phyloP scores from a whole-genome alignment of 2,113 vertebrate species.

The Phainopepla nitens region DNA sequence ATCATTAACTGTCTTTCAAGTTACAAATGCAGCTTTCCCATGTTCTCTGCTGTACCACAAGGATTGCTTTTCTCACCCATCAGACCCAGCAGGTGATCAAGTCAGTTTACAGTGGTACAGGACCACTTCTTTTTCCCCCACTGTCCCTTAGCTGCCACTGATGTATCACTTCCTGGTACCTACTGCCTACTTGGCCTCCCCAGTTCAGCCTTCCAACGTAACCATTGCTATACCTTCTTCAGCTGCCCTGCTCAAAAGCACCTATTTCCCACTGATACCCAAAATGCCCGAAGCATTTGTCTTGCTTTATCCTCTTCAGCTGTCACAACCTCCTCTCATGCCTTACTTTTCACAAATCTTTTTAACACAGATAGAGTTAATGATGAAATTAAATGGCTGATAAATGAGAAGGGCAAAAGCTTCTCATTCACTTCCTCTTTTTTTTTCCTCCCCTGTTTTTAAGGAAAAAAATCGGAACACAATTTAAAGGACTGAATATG shows the following conservation, averaged over 20 bases:
- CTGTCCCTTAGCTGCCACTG: not conserved
- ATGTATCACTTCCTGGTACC: not conserved
- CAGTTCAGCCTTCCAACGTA: not conserved
- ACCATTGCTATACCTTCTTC: not conserved
- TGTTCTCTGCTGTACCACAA: not conserved
- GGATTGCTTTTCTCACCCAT: not conserved
- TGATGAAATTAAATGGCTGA: not conserved
- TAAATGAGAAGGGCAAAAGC: not conserved
- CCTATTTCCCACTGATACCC: not conserved
- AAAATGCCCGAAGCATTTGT: not conserved
- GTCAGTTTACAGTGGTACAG: not conserved
- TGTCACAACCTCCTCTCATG: not conserved
- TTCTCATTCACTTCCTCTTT: not conserved
- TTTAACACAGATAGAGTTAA: not conserved
- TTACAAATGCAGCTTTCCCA: not conserved
- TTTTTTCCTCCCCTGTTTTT: rapidly evolving
- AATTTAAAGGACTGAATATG: not conserved
- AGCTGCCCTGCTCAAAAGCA: not conserved
- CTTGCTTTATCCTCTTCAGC: not conserved
- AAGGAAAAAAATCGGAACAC: not conserved
- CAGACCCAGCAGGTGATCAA: not conserved
- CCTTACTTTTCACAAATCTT: not conserved
- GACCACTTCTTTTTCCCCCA: not conserved
- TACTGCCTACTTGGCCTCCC: not conserved
- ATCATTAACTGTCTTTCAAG: not conserved